Conservation (phyloP, 30 jellyfish, hydroid and myxozoan species). For the Turritopsis dohrnii region DNA sequence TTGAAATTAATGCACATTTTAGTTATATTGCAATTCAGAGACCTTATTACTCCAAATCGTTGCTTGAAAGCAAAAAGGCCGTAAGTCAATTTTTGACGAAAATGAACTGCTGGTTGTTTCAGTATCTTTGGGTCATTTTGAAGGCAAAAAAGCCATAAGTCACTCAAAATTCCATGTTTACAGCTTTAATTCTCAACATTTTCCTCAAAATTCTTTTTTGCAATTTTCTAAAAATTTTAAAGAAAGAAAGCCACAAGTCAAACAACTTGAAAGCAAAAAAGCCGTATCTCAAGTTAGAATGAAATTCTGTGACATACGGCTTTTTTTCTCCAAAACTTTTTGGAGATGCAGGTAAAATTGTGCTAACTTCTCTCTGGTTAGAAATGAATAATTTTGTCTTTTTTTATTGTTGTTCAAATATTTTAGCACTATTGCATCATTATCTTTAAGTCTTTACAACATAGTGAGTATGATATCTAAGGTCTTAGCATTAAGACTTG, state of each 20-base stretch:
- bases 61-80: too few relatives aligned
- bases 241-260: slow-evolving; percentile 8
- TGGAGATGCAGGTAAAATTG: slow-evolving; percentile 1
- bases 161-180: slow-evolving; percentile 1
- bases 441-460: neutral
- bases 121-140: slow-evolving; percentile 10
- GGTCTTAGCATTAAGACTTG: neutral
- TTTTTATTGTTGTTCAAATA: too few relatives aligned
- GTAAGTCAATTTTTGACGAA: neutral
- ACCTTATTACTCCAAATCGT: too few relatives aligned
- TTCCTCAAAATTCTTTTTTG: slow-evolving; percentile 1
- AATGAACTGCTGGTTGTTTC: too few relatives aligned
- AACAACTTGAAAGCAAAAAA: neutral
- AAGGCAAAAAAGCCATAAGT: slow-evolving; percentile 1
- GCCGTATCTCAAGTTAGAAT: neutral
- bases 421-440: neutral
- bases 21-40: too few relatives aligned
- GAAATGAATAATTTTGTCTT: slow-evolving; percentile 1
- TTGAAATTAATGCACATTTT: too few relatives aligned
- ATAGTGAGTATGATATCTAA: neutral
- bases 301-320: slow-evolving; percentile 7
- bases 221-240: neutral
- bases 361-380: neutral
- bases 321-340: neutral
- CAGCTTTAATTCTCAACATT: slow-evolving; percentile 1